These are phyloP conservation scores for Drymonia ruficornis DNA, from an alignment of 2,888 invertebrate genomes.

Conservation along the genomic window DNA sequence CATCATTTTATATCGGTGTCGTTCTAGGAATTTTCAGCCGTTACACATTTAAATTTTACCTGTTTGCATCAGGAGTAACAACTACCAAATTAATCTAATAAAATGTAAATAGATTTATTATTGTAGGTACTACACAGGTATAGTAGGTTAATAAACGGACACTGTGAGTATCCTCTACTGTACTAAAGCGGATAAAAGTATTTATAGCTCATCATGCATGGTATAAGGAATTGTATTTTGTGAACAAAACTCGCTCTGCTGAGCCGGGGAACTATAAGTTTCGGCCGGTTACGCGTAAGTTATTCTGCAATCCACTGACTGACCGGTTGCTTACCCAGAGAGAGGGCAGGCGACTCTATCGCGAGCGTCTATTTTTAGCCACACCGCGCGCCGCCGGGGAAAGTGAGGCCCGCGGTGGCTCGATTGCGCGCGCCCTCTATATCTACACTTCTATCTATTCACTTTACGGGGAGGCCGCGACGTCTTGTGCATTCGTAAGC, in stretches of 20 bases:
- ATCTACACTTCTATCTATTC: conserved; percentile 61
- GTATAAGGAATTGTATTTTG: conserved; percentile 6
- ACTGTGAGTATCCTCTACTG: too few species aligned
- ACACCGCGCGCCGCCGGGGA: conserved; percentile 74
- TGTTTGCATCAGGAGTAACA: too few species aligned
- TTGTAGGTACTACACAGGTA: too few species aligned
- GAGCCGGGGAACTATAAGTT: conserved; percentile 21
- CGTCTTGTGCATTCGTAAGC: conserved; percentile 75
- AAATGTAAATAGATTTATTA: too few species aligned
- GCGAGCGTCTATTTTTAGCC: conserved; percentile 81
- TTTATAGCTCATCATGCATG: conserved; percentile 12
- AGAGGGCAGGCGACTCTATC: conserved; percentile 58
- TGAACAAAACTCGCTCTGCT: conserved; percentile 12
- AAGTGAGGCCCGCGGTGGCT: conserved; percentile 63
- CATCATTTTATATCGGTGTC: neutral
- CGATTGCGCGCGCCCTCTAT: conserved; percentile 66
- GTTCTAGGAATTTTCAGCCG: too few species aligned
- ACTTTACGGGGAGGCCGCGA: conserved; percentile 64
- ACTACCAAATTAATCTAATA: too few species aligned
- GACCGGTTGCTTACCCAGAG: conserved; percentile 40
- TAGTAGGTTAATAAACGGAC: too few species aligned
- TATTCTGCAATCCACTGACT: conserved; percentile 20
- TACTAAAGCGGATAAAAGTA: too few species aligned
- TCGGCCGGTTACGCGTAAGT: conserved; percentile 28
- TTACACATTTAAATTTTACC: too few species aligned